These are phyloP conservation scores for Dromococcyx pavoninus DNA, from an alignment of 2,797 vertebrate genomes.

Conservation along the genomic window DNA sequence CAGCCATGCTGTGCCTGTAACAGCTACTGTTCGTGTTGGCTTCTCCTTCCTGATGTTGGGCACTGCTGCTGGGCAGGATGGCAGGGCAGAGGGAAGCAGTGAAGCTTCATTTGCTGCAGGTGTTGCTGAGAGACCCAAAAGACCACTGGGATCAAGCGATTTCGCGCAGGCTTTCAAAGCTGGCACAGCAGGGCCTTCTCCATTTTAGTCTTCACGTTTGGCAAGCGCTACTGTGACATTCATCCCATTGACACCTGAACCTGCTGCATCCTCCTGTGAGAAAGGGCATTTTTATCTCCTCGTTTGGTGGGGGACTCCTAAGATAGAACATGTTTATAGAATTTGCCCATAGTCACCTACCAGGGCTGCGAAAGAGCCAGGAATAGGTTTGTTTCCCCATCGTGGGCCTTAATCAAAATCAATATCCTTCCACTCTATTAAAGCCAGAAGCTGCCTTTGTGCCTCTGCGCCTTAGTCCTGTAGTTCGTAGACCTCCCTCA, in stretches of 20 bases:
- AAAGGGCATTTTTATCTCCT: not conserved
- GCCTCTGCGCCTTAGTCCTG: not conserved
- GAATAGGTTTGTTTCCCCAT: not conserved
- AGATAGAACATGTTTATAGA: not conserved
- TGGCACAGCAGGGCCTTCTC: not conserved
- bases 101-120: not conserved
- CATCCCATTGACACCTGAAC: not conserved
- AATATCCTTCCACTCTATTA: not conserved
- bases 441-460: slow-evolving; percentile 18
- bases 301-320: not conserved
- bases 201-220: not conserved
- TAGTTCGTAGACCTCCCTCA: slow-evolving; percentile 30
- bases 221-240: not conserved
- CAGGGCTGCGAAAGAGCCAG: not conserved
- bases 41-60: not conserved
- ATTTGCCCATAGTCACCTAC: not conserved
- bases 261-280: not conserved
- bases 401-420: not conserved
- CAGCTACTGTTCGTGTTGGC: not conserved
- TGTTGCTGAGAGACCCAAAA: not conserved
- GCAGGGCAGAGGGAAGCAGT: not conserved
- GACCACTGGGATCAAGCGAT: not conserved
- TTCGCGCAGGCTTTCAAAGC: not conserved
- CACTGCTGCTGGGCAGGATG: not conserved
- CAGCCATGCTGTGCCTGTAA: not conserved